These are phyloP conservation scores for Chloromyia formosa DNA, from an alignment of 2,888 invertebrate species.

Conservation along the genomic window DNA sequence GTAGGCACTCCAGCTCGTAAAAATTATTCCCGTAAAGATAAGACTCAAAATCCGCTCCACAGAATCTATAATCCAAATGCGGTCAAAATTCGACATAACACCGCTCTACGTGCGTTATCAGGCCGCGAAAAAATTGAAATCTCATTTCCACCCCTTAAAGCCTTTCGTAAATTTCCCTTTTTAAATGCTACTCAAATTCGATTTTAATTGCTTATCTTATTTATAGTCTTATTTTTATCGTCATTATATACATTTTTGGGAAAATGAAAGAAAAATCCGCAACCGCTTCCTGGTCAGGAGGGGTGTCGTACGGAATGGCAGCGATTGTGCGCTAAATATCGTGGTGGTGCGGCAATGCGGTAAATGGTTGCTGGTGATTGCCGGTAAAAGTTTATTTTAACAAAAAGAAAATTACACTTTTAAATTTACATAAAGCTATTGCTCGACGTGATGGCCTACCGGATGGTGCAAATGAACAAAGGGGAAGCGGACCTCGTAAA, in stretches of 20 bases:
- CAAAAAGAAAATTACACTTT: slow-evolving; percentile 27
- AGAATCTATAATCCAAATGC: too few species aligned
- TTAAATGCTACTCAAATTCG: slow-evolving; percentile 50
- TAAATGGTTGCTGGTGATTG: neutral
- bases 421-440: slow-evolving; percentile 35
- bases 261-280: neutral
- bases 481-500: slow-evolving; percentile 52
- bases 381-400: slow-evolving; percentile 14
- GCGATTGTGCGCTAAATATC: too few species aligned
- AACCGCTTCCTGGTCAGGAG: too few species aligned
- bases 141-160: neutral
- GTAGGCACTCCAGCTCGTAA: too few species aligned
- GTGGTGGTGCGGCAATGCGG: too few species aligned
- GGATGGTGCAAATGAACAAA: too few species aligned
- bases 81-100: too few species aligned
- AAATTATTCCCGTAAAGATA: too few species aligned
- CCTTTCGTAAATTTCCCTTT: slow-evolving; percentile 45
- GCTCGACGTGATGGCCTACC: neutral
- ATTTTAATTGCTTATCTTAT: slow-evolving; percentile 51
- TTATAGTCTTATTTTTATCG: slow-evolving; percentile 47
- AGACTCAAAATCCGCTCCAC: too few species aligned
- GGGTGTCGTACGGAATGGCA: too few species aligned
- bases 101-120: too few species aligned
- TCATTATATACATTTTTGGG: slow-evolving; percentile 22
- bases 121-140: neutral